These are phyloP conservation scores for Melanotaenia nigrans DNA, from an alignment of 2,797 vertebrate species.

Conservation along the genomic window DNA sequence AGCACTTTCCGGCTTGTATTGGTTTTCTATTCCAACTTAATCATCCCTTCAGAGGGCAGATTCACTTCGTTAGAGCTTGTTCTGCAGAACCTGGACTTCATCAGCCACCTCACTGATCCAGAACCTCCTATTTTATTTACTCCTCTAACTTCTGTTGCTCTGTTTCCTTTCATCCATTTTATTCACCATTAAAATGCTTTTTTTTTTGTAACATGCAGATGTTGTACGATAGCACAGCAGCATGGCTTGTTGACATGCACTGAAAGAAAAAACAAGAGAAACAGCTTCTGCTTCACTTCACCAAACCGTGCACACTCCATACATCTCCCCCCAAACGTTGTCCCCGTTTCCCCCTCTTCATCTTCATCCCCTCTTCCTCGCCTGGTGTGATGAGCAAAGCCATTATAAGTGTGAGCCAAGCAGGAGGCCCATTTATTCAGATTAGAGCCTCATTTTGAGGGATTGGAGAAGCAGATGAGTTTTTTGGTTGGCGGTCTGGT, in stretches of 20 bases:
- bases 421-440: conserved; percentile 80
- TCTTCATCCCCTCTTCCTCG: conserved; percentile 43
- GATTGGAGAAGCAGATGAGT: conserved; percentile 80
- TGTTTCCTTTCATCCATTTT: not conserved
- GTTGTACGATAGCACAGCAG: not conserved
- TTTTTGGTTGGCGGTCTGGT: conserved; percentile 56
- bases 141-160: conserved; percentile 13
- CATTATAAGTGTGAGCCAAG: conserved; percentile 54
- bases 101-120: conserved; percentile 34
- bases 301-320: not conserved
- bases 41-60: conserved; percentile 28
- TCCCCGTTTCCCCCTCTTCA: conserved; percentile 28
- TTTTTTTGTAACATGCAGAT: not conserved
- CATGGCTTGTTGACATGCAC: not conserved
- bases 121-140: conserved; percentile 14
- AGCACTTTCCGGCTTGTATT: conserved; percentile 4
- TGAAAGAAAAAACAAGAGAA: too few relatives aligned
- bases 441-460: conserved; percentile 74
- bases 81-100: conserved; percentile 27
- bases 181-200: not conserved
- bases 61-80: conserved; percentile 24
- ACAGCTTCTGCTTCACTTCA: too few relatives aligned
- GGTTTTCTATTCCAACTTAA: conserved; percentile 37
- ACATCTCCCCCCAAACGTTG: conserved; percentile 1
- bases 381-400: conserved; percentile 51